Percentiles rank a stretch among this genome's conserved stretches.
These are phyloP conservation scores for Anhinga anhinga DNA, from an alignment of 2,113 vertebrate species.

Conservation along the genomic window DNA sequence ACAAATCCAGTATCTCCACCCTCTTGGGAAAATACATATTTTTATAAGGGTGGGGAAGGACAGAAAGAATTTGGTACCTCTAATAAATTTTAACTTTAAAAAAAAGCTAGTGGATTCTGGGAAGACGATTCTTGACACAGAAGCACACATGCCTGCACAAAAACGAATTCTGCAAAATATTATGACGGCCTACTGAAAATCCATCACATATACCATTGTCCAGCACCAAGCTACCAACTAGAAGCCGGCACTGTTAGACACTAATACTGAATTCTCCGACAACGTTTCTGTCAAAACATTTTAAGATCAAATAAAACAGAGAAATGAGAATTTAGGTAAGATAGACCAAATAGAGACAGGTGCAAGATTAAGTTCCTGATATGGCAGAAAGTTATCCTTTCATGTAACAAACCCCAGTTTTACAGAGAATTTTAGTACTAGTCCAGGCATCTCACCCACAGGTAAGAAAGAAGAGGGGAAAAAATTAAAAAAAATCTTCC, in stretches of 20 bases:
- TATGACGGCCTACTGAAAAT: fast-evolving
- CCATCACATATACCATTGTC: fast-evolving
- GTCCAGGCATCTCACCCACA: background rate
- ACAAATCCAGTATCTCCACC: background rate
- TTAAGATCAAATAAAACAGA: background rate
- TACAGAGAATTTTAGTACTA: background rate
- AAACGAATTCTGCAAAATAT: background rate
- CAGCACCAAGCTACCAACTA: background rate
- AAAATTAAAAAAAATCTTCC: background rate
- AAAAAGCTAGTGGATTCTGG: background rate
- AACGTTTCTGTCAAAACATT: background rate
- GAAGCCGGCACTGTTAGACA: background rate
- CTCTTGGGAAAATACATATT: background rate
- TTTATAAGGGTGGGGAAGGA: background rate
- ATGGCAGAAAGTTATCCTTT: background rate
- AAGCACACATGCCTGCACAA: background rate
- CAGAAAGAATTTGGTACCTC: background rate
- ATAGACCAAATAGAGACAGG: background rate
- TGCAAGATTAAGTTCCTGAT: background rate
- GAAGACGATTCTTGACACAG: background rate
- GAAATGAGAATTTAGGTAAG: background rate
- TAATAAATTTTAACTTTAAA: background rate
- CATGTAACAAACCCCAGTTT: background rate
- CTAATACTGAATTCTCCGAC: fast-evolving
- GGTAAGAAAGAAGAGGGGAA: background rate